Evolutionary conservation across 2,113 vertebrate species (phyloP).

Genomic region (Nasalis larvatus): DNA sequence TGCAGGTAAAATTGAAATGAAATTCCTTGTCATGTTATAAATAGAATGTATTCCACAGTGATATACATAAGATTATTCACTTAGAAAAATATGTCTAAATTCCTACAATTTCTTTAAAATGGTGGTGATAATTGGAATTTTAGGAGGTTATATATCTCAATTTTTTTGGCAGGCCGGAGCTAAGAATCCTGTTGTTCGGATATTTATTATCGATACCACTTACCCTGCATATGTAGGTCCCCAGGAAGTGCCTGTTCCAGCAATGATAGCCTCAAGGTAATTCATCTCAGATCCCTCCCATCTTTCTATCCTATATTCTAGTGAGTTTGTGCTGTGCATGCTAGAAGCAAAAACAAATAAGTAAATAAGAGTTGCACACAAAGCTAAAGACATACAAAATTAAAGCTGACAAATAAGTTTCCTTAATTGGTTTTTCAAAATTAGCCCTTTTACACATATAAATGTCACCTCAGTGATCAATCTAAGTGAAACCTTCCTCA

Average conservation of each 20-base stretch:
- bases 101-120: slow-evolving; percentile 24
- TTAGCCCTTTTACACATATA: background rate
- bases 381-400: background rate
- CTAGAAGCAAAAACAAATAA: background rate
- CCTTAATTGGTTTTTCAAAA: background rate
- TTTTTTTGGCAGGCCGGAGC: slow-evolving; percentile 91
- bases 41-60: background rate
- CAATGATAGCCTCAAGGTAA: slow-evolving; percentile 89
- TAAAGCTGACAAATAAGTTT: background rate
- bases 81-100: slow-evolving; percentile 20
- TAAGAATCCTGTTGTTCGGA: slow-evolving; percentile 89
- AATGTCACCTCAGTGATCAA: background rate
- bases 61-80: background rate
- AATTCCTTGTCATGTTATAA: background rate
- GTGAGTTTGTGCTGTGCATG: background rate
- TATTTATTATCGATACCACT: slow-evolving; percentile 90
- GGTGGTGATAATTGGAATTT: slow-evolving; percentile 29
- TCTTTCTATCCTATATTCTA: background rate
- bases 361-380: background rate
- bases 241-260: slow-evolving; percentile 87
- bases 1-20: slow-evolving; percentile 24
- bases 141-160: slow-evolving; percentile 58
- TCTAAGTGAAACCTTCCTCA: background rate
- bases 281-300: slow-evolving; percentile 40
- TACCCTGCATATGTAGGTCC: slow-evolving; percentile 75